Percentiles rank a stretch among this genome's conserved stretches.
phyloP scores from a whole-genome alignment of 2,797 vertebrate species.

The Cirrhinus molitorella region DNA sequence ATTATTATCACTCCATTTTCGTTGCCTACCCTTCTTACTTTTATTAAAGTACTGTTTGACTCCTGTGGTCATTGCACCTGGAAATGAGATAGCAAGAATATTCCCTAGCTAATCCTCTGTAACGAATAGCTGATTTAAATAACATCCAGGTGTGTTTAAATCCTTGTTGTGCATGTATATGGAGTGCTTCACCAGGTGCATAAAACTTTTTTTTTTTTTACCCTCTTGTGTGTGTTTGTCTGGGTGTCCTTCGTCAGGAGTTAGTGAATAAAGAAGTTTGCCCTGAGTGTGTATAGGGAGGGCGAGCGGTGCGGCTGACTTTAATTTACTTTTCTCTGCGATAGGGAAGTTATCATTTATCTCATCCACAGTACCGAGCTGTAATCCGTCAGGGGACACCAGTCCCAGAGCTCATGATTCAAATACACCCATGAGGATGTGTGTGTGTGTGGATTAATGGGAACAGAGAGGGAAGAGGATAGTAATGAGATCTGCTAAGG shows the following conservation, averaged over 20 bases:
- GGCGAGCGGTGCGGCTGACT: slow-evolving; percentile 32
- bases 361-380: slow-evolving; percentile 44
- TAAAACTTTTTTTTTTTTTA: slow-evolving; percentile 1
- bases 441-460: slow-evolving; percentile 31
- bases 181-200: neutral
- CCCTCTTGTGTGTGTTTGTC: neutral
- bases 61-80: slow-evolving; percentile 60
- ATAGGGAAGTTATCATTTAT: slow-evolving; percentile 54
- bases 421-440: slow-evolving; percentile 25
- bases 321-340: slow-evolving; percentile 49
- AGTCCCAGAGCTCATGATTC: slow-evolving; percentile 56
- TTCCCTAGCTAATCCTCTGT: slow-evolving; percentile 42
- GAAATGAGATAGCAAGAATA: slow-evolving; percentile 58
- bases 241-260: slow-evolving; percentile 4
- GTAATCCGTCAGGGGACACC: slow-evolving; percentile 56
- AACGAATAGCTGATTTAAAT: slow-evolving; percentile 49
- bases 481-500: slow-evolving; percentile 30
- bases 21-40: slow-evolving; percentile 3
- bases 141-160: slow-evolving; percentile 45
- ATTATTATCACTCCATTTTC: slow-evolving; percentile 3
- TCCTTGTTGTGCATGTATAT: slow-evolving; percentile 1
- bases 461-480: neutral
- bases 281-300: slow-evolving; percentile 10
- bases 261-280: slow-evolving; percentile 45
- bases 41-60: slow-evolving; percentile 50